Evolutionary conservation across 2,797 vertebrate genomes (phyloP), one percentile per base, ranked within the genome.

Genomic region (Perdix hodgsoniae): DNA sequence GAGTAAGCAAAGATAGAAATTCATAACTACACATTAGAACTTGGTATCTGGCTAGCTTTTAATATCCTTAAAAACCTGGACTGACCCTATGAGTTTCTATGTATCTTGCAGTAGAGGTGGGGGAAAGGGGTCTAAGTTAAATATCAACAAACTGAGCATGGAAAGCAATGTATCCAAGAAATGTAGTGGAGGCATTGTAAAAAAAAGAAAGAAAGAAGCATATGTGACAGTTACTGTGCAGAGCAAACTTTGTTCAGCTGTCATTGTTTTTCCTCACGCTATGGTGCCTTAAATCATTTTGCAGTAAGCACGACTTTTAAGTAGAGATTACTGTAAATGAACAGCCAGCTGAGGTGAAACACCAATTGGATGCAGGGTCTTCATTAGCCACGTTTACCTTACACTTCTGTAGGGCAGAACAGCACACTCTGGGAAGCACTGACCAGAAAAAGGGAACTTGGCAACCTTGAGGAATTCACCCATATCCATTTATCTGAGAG

Each of bases 1-100:
- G 50, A 91, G 17, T 63, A 88, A 75, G 63, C 63, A 71, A 81
- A 86, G 45, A 77, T 31, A 92, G 11, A 75, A 50, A 83, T 90
- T 75, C 18, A 0, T 33, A 86, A 78, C 50, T 26, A 66, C 33
- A 37, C 3, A 35, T 54, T 42, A 70, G 49, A 78, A 83, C 15
- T 39, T 54, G 39, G 11, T 61, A 63, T 24, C 49, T 71, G 54
- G 35, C 40, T 63, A 86, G 75, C 52, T 74, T 90, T 91, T 84
- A 90, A 77, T 29, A 14, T 42, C 44, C 57, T 86, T 70, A 65
- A 79, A 91, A 73, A 19, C 15, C 49, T 14, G 19, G 31, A 67
- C 33, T 61, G 73, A 69, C 29, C 26, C n/a, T 77, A 67, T 11
- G 49, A 86, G 67, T 84, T 82, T 44, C 69, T 65, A 33, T 0